These are phyloP conservation scores for Leucophenga maculata DNA, from an alignment of 2,888 invertebrate genomes.

Conservation along the genomic window DNA sequence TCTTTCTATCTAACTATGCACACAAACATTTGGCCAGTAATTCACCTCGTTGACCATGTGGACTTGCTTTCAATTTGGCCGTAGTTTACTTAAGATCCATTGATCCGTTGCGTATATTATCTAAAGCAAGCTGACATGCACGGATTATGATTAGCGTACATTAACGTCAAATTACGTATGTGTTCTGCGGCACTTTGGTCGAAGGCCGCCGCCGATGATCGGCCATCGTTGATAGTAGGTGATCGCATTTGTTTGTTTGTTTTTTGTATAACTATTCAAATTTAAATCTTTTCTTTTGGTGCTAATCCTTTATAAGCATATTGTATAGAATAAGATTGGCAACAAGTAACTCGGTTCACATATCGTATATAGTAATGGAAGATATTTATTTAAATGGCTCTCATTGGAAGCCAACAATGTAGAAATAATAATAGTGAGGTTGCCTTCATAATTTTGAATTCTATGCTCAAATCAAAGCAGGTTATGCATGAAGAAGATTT, in stretches of 20 bases:
- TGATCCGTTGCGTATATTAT: neutral
- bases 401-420: too few relatives aligned
- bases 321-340: too few relatives aligned
- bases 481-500: too few relatives aligned
- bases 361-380: too few relatives aligned
- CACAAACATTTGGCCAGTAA: slow-evolving; percentile 22
- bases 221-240: neutral
- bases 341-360: too few relatives aligned
- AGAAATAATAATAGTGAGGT: too few relatives aligned
- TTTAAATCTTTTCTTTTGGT: too few relatives aligned
- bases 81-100: neutral
- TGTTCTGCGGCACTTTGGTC: neutral
- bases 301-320: too few relatives aligned
- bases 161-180: slow-evolving; percentile 66
- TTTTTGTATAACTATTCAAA: neutral
- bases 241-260: neutral
- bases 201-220: too few relatives aligned
- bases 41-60: neutral
- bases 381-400: too few relatives aligned
- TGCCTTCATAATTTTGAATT: too few relatives aligned
- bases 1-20: slow-evolving; percentile 22
- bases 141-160: slow-evolving; percentile 69
- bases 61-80: slow-evolving; percentile 19
- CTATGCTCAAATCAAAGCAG: too few relatives aligned
- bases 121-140: slow-evolving; percentile 59